Base-by-base conservation (phyloP, 1,140 invertebrate genomes). In the Tetramorium simillimum region DNA sequence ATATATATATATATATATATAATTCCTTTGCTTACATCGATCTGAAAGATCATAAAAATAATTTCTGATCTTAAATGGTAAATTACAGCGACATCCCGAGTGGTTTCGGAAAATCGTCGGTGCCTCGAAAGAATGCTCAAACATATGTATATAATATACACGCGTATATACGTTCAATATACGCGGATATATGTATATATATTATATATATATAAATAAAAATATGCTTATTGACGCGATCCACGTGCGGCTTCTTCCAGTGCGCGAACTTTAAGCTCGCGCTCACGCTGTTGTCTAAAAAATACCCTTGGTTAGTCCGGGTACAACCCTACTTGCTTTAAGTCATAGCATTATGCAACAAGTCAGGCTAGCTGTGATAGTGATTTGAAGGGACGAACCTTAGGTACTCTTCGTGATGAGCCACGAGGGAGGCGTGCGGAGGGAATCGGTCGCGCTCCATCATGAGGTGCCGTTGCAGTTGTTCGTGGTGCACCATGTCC, bases 401-500 rank as follows among this genome's bases (percentile, higher is more conserved):
- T 91, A 98, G 95, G 93, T 97, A 98, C 92, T 98, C 97, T 94
- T 98, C 97, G 93, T 98, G 97, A 90, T 97, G 97, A 40, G 96
- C 96, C 49, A 97, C 96, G 58, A 97, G 94, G 9, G 96, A 96
- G 18, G 96, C 96, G 76, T 97, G 97, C 56, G 96, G 94, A 85
- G 96, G 96, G 92, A 97, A 97, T 78, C 97, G 95, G 90, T 98
- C 97, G 43, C 98, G 96, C 93, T 98, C 98, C 94, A 98, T 93
- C 95, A 99, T 95, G 92, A 98, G 96, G 91, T 98, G 98, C 87
- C 98, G 96, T 94, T 98, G 98, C 37, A 98, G 94, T 91, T 98
- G 98, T 94, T 98, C 98, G 91, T 98, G 98, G 77, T 98, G 97
- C 69, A 97, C 95, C 94, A 98, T 98, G 92, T 98, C 98, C 18